phyloP scores from a whole-genome alignment of 1,140 invertebrate species.

The Aplysia californica region DNA sequence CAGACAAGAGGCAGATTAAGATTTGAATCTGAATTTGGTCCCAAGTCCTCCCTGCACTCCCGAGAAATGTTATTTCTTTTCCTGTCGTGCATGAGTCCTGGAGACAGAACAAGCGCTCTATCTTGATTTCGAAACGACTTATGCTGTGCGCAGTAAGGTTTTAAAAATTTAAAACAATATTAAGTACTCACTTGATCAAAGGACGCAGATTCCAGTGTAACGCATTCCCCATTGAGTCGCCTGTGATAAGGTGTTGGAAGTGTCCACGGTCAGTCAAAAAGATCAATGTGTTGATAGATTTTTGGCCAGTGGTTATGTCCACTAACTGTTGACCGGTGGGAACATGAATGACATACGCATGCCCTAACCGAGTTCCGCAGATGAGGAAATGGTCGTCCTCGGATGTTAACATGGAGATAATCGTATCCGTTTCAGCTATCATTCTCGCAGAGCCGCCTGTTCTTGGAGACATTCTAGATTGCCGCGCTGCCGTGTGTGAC shows the following conservation, averaged over 20 bases:
- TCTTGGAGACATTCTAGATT: too few relatives aligned
- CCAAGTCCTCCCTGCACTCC: too few relatives aligned
- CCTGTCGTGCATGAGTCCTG: too few relatives aligned
- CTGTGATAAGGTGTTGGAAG: constrained; percentile 37
- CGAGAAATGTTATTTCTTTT: too few relatives aligned
- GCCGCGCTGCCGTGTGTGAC: too few relatives aligned
- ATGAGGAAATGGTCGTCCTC: constrained; percentile 42
- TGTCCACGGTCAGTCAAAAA: constrained; percentile 33
- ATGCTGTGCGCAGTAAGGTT: too few relatives aligned
- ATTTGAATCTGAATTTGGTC: too few relatives aligned
- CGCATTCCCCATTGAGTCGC: constrained; percentile 15
- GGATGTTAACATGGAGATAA: constrained; percentile 29
- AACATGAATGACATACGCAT: constrained; percentile 33
- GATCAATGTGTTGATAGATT: constrained; percentile 4
- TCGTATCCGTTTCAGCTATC: not conserved
- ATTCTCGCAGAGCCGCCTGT: not conserved
- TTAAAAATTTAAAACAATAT: too few relatives aligned
- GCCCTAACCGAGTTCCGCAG: constrained; percentile 22
- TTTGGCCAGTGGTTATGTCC: constrained; percentile 16
- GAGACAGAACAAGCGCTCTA: too few relatives aligned
- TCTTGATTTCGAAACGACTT: too few relatives aligned
- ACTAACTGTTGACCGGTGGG: constrained; percentile 31
- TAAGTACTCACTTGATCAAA: constrained; percentile 19
- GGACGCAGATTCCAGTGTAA: constrained; percentile 37
- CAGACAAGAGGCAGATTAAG: too few relatives aligned